Evolutionary conservation across 2,113 vertebrate species (phyloP).

Genomic region (Cyphomyrus discorhynchus): DNA sequence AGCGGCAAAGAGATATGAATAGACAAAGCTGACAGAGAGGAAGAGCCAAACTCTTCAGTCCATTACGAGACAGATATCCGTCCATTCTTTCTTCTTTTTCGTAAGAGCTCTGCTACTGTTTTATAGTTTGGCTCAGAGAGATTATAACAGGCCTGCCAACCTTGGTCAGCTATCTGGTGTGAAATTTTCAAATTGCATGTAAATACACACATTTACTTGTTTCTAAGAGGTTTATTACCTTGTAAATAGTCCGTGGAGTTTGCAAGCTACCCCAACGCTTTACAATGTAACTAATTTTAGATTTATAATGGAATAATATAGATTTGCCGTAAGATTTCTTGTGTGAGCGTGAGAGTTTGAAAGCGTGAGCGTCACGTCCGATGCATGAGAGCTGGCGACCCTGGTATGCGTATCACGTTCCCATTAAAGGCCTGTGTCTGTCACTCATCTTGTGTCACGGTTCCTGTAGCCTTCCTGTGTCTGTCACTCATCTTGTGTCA

Average conservation of each 20-base stretch:
- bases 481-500: background rate
- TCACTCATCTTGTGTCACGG: background rate
- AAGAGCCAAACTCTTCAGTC: background rate
- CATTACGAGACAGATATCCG: background rate
- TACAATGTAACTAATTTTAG: background rate
- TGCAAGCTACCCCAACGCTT: background rate
- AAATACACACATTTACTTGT: background rate
- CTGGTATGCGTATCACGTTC: background rate
- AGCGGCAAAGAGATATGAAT: background rate
- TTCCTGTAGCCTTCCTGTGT: background rate
- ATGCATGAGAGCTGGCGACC: background rate
- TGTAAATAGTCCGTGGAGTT: background rate
- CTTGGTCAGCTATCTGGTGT: background rate
- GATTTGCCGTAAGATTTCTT: background rate
- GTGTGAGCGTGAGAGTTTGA: background rate
- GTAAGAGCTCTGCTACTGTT: conserved; percentile 38
- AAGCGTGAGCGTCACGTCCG: background rate
- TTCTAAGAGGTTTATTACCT: background rate
- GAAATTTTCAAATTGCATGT: background rate
- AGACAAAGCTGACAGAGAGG: background rate
- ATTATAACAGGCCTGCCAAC: background rate
- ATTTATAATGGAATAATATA: background rate
- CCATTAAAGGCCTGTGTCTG: background rate
- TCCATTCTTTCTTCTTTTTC: background rate
- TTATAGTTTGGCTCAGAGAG: background rate